Evolutionary conservation across 2,797 vertebrate genomes (phyloP), one percentile per base, ranked within the genome.

Genomic region (Hypotaenidia philippensis): DNA sequence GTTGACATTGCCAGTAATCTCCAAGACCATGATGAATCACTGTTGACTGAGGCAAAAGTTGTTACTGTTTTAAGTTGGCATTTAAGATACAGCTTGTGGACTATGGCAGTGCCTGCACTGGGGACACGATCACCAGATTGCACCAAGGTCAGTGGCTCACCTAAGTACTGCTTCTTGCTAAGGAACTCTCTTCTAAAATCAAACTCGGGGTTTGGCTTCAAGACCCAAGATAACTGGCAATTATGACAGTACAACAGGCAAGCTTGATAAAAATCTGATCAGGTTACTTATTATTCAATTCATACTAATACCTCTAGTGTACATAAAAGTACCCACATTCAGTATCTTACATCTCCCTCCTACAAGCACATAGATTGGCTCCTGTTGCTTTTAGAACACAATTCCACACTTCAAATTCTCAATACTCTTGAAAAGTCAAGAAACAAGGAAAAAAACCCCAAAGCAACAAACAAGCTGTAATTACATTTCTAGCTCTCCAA

Each of bases 251-350:
- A 61, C 0, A 3, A 79, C 10, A 75, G 16, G 14, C 27, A 84
- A 87, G 18, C 29, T 55, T 87, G 47, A 38, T 89, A 85, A 60
- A 92, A 79, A 80, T 57, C 82, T 83, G 21, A 72, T 72, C 61
- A 89, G 7, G 44, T 80, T 85, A 55, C 40, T 65, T 12, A 65
- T 87, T 84, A 87, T 61, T 83, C 78, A 76, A 82, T 82, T 84
- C 36, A 63, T 63, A 56, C 13, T 45, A 69, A 71, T 44, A 63
- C 0, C 0, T 66, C 50, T 63, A 27, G 23, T 23, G 20, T 53
- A 60, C 13, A 16, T 38, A 65, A 18, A 76, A 69, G 13, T 55
- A 65, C 3, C 21, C 60, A 47, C 19, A 47, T 36, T 56, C 19
- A 69, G 19, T 19, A 70, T 82, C 29, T 41, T 53, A 14, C 59